Base-by-base conservation (phyloP, 2,888 invertebrate species). In the Spisula subtruncata region DNA sequence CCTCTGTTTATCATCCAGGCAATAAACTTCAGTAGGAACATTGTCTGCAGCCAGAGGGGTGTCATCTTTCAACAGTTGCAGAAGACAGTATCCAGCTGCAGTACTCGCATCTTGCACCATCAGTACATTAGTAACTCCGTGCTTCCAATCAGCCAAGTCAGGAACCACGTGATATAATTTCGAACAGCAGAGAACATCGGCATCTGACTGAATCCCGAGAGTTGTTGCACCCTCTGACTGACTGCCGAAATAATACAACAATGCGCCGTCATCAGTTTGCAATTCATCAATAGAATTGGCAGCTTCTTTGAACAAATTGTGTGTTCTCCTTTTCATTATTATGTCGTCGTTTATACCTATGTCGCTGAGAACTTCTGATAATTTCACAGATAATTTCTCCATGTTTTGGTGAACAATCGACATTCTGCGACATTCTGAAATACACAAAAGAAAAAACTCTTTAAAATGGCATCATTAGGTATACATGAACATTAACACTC, bases 111-210 rank as follows among this genome's bases (percentile, higher is more conserved):
- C 75, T 41, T 85, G 54, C 18, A 85, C 41, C 66, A 85, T 48
- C 12, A 85, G 20, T 6, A 85, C 14, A 85, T 75, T 85, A 1
- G 6, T 29, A 16, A 35, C 5, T 18, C 75, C 75, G 29, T 8
- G 75, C 25, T 71, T n/a, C 84, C 84, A 85, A 6, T 85, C 84
- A 46, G 4, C 18, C 75, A 32, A 85, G 18, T 66, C 84, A 25
- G 46, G 48, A 2, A 75, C 25, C 29, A 85, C 46, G 48, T 71
- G 46, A 5, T n/a, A 41, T 14, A 1, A 10, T 29, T n/a, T 46
- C 1, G 6, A 0, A 85, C 48, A 25, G 1, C 29, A 18, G 14
- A 83, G 66, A 14, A 18, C 10, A 60, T 83, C 60, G 5, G 25
- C 32, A 32, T 83, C 83, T 18, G 83, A 83, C 0, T 83, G 10